Conservation (phyloP, 2,113 vertebrate species). For the Rhea americana region DNA sequence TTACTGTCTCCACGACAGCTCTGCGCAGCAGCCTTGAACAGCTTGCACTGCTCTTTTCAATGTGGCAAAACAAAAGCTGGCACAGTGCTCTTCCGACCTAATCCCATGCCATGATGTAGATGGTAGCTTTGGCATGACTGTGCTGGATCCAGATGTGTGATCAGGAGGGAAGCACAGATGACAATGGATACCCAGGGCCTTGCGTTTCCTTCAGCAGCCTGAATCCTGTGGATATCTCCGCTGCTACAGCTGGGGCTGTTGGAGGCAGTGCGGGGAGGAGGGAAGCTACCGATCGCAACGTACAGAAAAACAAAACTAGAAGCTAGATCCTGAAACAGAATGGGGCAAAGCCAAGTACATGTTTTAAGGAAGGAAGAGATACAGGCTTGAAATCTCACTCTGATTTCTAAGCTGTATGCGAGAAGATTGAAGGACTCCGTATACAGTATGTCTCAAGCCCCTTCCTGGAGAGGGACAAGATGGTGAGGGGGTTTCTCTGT, state of each 20-base stretch:
- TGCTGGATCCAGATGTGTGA: slow-evolving; percentile 8
- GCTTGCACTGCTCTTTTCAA: not conserved
- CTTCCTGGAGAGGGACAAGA: not conserved
- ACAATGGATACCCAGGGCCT: not conserved
- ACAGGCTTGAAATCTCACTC: not conserved
- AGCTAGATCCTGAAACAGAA: not conserved
- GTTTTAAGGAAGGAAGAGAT: not conserved
- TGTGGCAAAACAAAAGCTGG: not conserved
- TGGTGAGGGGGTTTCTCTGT: not conserved
- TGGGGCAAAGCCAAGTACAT: not conserved
- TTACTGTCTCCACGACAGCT: not conserved
- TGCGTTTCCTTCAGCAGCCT: slow-evolving; percentile 12
- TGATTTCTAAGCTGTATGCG: not conserved
- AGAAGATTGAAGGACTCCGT: not conserved
- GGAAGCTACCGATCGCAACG: not conserved
- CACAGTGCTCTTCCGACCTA: not conserved
- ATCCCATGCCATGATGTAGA: not conserved
- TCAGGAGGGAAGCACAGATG: not conserved
- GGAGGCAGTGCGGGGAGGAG: not conserved
- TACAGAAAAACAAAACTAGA: not conserved
- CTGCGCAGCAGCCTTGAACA: not conserved
- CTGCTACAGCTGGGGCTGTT: not conserved
- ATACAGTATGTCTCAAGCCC: not conserved
- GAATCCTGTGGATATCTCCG: not conserved
- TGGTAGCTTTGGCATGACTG: slow-evolving; percentile 20